Conservation (phyloP, 1,140 invertebrate species). For the Temnothorax longispinosus region DNA sequence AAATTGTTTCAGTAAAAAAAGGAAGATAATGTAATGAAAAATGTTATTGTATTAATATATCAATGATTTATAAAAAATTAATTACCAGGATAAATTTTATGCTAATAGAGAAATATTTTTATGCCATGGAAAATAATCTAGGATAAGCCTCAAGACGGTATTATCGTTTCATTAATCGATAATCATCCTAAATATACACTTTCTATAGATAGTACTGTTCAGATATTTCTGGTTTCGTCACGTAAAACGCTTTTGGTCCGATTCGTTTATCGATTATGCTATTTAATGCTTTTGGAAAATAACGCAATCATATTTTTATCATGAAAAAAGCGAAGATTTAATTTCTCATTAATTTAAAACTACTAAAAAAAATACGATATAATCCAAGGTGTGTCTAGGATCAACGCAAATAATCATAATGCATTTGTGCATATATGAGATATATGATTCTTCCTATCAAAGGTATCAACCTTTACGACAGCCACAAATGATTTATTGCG, state of each 20-base stretch:
- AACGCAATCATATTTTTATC: background rate
- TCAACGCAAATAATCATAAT: background rate
- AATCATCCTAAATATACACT: constrained; percentile 3
- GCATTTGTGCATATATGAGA: background rate
- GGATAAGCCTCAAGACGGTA: background rate
- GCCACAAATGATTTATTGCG: constrained; percentile 54
- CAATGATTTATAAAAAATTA: background rate
- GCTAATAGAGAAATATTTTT: background rate
- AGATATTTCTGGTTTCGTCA: background rate
- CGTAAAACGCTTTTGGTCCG: background rate
- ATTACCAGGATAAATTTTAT: background rate
- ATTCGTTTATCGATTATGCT: background rate
- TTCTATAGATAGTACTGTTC: background rate
- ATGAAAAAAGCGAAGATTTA: background rate
- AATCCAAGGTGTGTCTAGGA: background rate
- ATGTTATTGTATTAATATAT: background rate
- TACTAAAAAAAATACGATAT: background rate
- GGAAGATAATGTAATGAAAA: background rate
- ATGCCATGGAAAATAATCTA: background rate
- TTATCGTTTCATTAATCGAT: background rate
- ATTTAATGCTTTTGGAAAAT: background rate
- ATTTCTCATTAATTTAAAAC: background rate
- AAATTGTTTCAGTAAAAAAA: background rate
- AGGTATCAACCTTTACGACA: constrained; percentile 1
- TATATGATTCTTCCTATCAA: background rate